These are phyloP conservation scores for Brachynemurus nebulosus DNA, from an alignment of 2,888 invertebrate species.

Conservation along the genomic window DNA sequence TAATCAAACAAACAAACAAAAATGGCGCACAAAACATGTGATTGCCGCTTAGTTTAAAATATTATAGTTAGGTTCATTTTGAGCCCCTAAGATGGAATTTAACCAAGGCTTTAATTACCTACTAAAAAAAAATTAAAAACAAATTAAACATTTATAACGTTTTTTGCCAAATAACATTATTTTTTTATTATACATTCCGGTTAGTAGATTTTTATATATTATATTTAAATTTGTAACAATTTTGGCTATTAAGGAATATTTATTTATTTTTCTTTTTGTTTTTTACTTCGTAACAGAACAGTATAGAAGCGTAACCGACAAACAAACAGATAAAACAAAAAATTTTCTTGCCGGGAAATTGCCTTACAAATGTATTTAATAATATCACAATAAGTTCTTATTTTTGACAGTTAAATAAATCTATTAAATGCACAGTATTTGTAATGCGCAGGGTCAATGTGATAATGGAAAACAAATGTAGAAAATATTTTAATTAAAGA, in stretches of 20 bases:
- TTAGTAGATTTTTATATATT: conserved; percentile 16
- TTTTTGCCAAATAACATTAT: conserved; percentile 37
- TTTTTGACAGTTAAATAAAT: too few species aligned
- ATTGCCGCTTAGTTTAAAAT: background rate
- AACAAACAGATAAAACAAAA: background rate
- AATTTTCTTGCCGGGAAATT: background rate
- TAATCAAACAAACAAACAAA: too few species aligned
- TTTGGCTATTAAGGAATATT: background rate
- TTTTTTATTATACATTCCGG: conserved; percentile 34
- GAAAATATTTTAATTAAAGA: background rate
- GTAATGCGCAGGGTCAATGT: too few species aligned
- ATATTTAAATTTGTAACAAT: background rate
- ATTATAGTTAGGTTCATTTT: background rate
- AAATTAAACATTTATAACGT: conserved; percentile 15
- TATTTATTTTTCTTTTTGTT: background rate
- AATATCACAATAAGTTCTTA: too few species aligned
- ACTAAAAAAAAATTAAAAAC: conserved; percentile 13
- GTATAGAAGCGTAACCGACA: background rate
- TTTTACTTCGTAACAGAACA: background rate
- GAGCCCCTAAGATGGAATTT: conserved; percentile 13
- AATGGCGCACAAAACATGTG: background rate
- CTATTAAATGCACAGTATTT: too few species aligned
- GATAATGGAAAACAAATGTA: too few species aligned
- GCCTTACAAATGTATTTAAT: conserved; percentile 1
- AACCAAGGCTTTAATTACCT: conserved; percentile 31